Conservation (phyloP, 1,140 invertebrate species). For the Neocloeon triangulifer region DNA sequence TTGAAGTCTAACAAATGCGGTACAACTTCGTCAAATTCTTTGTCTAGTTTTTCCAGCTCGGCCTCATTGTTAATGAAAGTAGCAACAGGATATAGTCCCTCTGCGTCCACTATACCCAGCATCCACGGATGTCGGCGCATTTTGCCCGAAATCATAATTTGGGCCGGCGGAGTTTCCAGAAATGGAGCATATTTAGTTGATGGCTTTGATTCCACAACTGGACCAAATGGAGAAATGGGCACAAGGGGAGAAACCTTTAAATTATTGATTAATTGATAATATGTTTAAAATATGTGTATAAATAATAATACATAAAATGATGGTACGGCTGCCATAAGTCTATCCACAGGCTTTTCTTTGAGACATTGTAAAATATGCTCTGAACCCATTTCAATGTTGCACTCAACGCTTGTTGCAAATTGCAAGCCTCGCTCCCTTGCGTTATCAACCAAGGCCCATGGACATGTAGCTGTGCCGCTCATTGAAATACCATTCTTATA, state of each 20-base stretch:
- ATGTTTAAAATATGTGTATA: too few species aligned
- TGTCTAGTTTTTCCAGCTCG: constrained; percentile 12
- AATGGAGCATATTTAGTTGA: constrained; percentile 23
- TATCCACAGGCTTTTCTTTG: constrained; percentile 28
- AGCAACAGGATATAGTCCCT: constrained; percentile 33
- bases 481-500: constrained; percentile 49
- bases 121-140: constrained; percentile 30
- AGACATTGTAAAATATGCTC: constrained; percentile 47
- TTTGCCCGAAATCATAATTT: constrained; percentile 22
- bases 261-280: too few species aligned
- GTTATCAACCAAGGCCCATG: constrained; percentile 44
- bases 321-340: constrained; percentile 19
- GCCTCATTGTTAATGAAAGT: constrained; percentile 12
- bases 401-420: constrained; percentile 41
- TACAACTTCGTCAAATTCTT: constrained; percentile 18
- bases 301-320: constrained; percentile 26
- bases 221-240: constrained; percentile 37
- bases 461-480: constrained; percentile 46
- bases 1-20: constrained; percentile 34
- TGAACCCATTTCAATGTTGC: constrained; percentile 24
- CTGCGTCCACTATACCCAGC: constrained; percentile 26
- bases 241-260: too few species aligned
- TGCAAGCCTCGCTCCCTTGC: constrained; percentile 37
- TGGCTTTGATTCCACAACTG: constrained; percentile 16
- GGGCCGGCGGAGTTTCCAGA: constrained; percentile 26